A percentile compares a stretch with the other conserved stretches of the same genome.
Conservation (phyloP, 2,797 vertebrate species). For the Peromyscus melanophrys region DNA sequence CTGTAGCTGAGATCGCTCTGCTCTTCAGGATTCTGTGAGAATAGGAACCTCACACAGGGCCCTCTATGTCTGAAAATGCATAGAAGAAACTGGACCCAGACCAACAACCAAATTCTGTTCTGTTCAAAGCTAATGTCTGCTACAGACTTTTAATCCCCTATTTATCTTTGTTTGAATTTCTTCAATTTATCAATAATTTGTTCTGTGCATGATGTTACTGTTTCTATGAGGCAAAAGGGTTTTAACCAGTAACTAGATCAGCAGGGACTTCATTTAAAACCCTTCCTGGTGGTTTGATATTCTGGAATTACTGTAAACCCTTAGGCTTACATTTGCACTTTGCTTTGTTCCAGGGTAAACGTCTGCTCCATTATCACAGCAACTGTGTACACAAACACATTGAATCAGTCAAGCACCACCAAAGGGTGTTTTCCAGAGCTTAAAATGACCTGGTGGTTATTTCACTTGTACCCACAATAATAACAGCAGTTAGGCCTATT, state of each 20-base stretch:
- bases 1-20: constrained; percentile 75
- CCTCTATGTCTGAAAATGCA: constrained; percentile 73
- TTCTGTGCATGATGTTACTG: constrained; percentile 70
- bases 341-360: constrained; percentile 82
- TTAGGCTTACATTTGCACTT: constrained; percentile 79
- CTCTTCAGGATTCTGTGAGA: constrained; percentile 69
- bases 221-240: constrained; percentile 79
- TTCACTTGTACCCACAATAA: constrained; percentile 73
- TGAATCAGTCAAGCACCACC: constrained; percentile 62
- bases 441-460: constrained; percentile 75
- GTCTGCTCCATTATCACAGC: constrained; percentile 80
- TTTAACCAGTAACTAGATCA: constrained; percentile 80
- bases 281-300: constrained; percentile 71
- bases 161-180: constrained; percentile 77
- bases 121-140: constrained; percentile 64
- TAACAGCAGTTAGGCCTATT: constrained; percentile 62
- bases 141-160: constrained; percentile 65
- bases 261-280: constrained; percentile 83
- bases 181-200: constrained; percentile 79
- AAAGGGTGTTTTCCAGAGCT: constrained; percentile 70
- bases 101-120: constrained; percentile 66
- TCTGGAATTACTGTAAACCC: constrained; percentile 81
- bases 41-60: constrained; percentile 74
- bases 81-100: constrained; percentile 77
- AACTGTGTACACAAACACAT: constrained; percentile 78